A percentile compares a stretch with the other conserved stretches of the same genome.
These are phyloP conservation scores for Hipparchia sbordonii DNA, from an alignment of 2,888 invertebrate species.

Conservation along the genomic window DNA sequence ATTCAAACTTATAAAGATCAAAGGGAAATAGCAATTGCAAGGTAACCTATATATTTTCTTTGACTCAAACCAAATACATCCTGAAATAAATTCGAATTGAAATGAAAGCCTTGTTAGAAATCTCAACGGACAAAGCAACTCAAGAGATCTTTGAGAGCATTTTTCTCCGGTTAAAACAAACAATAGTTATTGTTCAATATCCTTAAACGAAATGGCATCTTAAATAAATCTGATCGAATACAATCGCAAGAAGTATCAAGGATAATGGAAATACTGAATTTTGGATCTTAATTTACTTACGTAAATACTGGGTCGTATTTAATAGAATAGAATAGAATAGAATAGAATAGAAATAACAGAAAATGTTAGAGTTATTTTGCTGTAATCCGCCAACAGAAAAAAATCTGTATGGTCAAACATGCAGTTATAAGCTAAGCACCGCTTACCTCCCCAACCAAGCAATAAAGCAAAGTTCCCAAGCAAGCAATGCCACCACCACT, in stretches of 20 bases:
- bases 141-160: constrained; percentile 35
- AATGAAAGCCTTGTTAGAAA: constrained; percentile 43
- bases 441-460: too few relatives aligned
- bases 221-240: constrained; percentile 14
- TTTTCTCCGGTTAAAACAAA: constrained; percentile 37
- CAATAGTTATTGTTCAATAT: constrained; percentile 36
- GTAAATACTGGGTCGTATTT: too few relatives aligned
- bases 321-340: too few relatives aligned
- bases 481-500: too few relatives aligned
- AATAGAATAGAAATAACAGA: too few relatives aligned
- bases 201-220: constrained; percentile 30
- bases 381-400: too few relatives aligned
- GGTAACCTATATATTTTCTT: constrained; percentile 40
- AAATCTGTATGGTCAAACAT: too few relatives aligned
- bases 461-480: too few relatives aligned
- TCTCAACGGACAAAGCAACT: constrained; percentile 38
- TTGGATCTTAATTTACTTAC: neutral
- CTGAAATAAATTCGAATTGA: constrained; percentile 42
- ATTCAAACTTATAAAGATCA: constrained; percentile 36
- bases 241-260: constrained; percentile 7
- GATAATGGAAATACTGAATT: constrained; percentile 12
- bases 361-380: too few relatives aligned
- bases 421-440: too few relatives aligned
- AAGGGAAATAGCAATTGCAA: constrained; percentile 36
- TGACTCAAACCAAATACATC: constrained; percentile 40